Conservation (phyloP, 1,140 invertebrate genomes). For the Papilio machaon region DNA sequence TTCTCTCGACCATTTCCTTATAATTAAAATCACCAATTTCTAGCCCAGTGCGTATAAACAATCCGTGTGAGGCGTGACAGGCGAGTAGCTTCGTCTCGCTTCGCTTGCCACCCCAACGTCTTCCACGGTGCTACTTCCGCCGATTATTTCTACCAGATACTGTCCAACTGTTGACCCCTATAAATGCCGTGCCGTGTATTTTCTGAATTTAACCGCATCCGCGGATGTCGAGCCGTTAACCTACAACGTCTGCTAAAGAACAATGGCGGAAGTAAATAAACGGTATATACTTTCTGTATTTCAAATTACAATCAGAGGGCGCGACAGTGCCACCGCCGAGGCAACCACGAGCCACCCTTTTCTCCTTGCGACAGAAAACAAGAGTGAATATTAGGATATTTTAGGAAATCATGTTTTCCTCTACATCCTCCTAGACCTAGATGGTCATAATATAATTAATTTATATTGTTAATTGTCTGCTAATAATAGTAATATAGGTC, state of each 20-base stretch:
- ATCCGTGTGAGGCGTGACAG: conserved; percentile 41
- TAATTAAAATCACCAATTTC: conserved; percentile 12
- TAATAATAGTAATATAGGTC: too few species aligned
- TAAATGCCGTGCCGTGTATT: conserved; percentile 34
- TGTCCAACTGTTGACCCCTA: conserved; percentile 62
- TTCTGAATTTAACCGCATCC: conserved; percentile 33
- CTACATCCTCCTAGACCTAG: too few species aligned
- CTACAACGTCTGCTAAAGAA: neutral
- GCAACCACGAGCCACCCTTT: too few species aligned
- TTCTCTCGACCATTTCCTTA: conserved; percentile 5
- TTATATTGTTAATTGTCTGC: too few species aligned
- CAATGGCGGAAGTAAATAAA: neutral
- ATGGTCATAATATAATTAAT: too few species aligned
- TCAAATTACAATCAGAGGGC: neutral
- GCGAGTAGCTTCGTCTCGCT: conserved; percentile 54
- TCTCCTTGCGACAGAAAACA: too few species aligned
- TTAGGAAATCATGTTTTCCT: too few species aligned
- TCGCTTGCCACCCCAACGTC: conserved; percentile 67
- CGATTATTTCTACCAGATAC: conserved; percentile 59
- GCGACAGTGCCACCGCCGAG: too few species aligned
- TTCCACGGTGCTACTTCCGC: conserved; percentile 62
- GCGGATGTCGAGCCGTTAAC: conserved; percentile 3
- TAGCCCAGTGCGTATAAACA: conserved; percentile 34
- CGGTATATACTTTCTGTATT: neutral
- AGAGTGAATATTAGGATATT: too few species aligned